A percentile compares a stretch with the other conserved stretches of the same genome.
These are phyloP conservation scores for Zosterops japonicus DNA, from an alignment of 2,113 vertebrate genomes.

Conservation along the genomic window DNA sequence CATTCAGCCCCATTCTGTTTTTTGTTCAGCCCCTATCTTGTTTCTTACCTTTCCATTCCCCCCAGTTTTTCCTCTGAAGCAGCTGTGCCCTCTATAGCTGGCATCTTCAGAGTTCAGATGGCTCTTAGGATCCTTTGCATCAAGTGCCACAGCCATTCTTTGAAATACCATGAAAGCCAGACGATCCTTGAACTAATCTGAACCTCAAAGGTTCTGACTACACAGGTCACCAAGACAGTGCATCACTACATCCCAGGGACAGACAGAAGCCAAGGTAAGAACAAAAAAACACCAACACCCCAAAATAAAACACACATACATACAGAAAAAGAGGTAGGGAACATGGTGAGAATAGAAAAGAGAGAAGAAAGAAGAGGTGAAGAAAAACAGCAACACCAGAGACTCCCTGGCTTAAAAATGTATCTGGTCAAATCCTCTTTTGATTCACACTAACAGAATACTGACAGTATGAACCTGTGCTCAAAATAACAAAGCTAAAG, in stretches of 20 bases:
- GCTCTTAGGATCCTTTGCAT: not conserved
- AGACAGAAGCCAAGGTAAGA: not conserved
- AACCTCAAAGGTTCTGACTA: not conserved
- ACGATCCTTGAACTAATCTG: not conserved
- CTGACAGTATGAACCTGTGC: not conserved
- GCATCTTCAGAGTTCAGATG: conserved; percentile 1
- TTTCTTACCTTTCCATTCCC: conserved; percentile 32
- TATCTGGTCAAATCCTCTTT: not conserved
- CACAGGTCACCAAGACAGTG: not conserved
- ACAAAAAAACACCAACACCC: not conserved
- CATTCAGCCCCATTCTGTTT: fast-evolving
- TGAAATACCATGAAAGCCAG: conserved; percentile 6
- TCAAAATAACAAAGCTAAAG: conserved; percentile 17
- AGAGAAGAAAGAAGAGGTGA: conserved; percentile 9
- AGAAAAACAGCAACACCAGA: not conserved
- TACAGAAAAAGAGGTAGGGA: not conserved
- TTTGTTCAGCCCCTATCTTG: not conserved
- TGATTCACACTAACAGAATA: not conserved
- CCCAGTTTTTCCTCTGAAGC: not conserved
- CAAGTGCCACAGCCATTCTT: conserved; percentile 3
- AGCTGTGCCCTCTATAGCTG: not conserved
- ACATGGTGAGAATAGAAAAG: not conserved
- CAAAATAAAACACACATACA: not conserved
- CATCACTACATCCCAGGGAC: not conserved
- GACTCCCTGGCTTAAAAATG: not conserved